Evolutionary conservation across 2,888 invertebrate species (phyloP).

Genomic region (Pemphredon lugubris): DNA sequence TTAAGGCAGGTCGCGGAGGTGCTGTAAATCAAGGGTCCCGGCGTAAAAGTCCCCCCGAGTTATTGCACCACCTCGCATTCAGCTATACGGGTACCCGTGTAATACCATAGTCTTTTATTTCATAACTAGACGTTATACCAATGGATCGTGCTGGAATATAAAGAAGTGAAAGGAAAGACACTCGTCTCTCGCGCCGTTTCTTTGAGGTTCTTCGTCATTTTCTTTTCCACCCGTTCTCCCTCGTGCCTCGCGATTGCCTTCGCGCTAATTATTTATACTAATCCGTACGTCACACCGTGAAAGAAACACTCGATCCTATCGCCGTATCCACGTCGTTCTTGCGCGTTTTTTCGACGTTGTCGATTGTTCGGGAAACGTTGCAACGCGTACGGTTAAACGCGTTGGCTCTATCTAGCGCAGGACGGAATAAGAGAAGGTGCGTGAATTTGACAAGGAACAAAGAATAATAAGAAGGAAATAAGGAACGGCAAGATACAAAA

Average conservation of each 20-base stretch:
- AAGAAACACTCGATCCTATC: neutral
- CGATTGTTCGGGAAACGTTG: no score
- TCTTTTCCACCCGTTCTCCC: neutral
- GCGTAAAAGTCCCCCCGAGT: slow-evolving; percentile 50
- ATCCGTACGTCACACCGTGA: slow-evolving; percentile 7
- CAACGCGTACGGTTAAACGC: no score
- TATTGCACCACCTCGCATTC: slow-evolving; percentile 47
- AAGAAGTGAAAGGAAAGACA: slow-evolving; percentile 32
- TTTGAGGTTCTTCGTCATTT: slow-evolving; percentile 21
- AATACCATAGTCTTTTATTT: slow-evolving; percentile 37
- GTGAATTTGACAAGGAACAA: no score
- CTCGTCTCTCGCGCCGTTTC: slow-evolving; percentile 16
- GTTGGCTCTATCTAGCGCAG: no score
- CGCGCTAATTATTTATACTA: slow-evolving; percentile 18
- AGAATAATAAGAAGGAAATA: no score
- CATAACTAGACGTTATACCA: slow-evolving; percentile 22
- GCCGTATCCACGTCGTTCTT: neutral
- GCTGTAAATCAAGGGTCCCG: slow-evolving; percentile 50
- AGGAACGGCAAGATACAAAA: no score
- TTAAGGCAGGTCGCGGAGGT: slow-evolving; percentile 57
- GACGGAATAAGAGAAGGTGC: no score
- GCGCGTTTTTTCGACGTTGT: neutral
- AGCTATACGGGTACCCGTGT: slow-evolving; percentile 24
- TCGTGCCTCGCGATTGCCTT: slow-evolving; percentile 19
- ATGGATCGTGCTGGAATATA: slow-evolving; percentile 26